Conservation (phyloP, 2,888 invertebrate species). For the Andrena marginata region DNA sequence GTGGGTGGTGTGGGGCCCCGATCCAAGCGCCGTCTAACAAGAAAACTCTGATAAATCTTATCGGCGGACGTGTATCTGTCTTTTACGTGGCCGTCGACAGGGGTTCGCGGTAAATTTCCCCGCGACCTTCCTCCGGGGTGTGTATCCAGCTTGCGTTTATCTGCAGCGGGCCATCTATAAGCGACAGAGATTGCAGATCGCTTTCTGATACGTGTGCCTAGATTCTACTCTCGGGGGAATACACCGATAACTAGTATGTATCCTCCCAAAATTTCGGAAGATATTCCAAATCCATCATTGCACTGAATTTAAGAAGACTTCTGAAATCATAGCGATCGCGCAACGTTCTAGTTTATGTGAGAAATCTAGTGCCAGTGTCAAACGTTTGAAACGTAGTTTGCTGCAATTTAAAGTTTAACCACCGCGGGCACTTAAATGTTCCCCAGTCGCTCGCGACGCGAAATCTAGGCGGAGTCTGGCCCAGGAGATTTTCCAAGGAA, state of each 20-base stretch:
- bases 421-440: background rate
- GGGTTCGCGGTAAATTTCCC: constrained; percentile 5
- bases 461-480: background rate
- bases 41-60: constrained; percentile 71
- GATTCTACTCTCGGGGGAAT: background rate
- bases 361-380: background rate
- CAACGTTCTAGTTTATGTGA: background rate
- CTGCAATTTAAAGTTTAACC: background rate
- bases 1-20: constrained; percentile 22
- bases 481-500: constrained; percentile 42
- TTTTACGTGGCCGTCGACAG: constrained; percentile 23
- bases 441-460: background rate
- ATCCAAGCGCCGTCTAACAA: constrained; percentile 48
- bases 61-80: constrained; percentile 33
- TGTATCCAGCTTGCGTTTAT: background rate
- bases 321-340: background rate
- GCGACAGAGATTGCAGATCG: constrained; percentile 6
- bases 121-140: background rate
- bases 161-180: background rate
- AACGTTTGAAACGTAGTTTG: background rate
- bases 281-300: background rate
- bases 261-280: background rate
- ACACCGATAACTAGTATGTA: too few relatives aligned
- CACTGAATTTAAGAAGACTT: background rate
- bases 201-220: background rate